These are phyloP conservation scores for Venusia cambrica DNA, from an alignment of 2,888 invertebrate genomes.

Conservation along the genomic window DNA sequence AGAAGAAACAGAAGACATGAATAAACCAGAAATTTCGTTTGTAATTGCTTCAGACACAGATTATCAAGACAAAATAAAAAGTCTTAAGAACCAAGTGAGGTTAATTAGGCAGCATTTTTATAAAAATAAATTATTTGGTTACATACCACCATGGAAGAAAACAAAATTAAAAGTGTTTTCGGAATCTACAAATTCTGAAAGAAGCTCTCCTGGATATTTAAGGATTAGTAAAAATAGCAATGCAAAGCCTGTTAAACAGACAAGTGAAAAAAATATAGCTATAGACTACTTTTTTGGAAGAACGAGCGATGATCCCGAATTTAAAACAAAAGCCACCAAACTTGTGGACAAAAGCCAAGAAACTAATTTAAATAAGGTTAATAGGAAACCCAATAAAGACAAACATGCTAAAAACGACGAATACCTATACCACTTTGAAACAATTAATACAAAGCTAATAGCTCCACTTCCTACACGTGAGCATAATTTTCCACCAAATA, in stretches of 20 bases:
- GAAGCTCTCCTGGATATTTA: no score
- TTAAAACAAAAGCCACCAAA: not conserved
- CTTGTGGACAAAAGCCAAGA: no score
- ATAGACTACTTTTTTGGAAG: slow-evolving; percentile 40
- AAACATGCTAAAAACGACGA: not conserved
- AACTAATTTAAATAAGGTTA: not conserved
- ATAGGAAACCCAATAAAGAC: not conserved
- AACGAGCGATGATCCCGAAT: slow-evolving; percentile 9
- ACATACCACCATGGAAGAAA: slow-evolving; percentile 3
- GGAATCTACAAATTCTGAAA: no score
- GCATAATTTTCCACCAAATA: no score
- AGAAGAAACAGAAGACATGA: not conserved
- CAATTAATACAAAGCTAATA: slow-evolving; percentile 24
- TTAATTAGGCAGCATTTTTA: slow-evolving; percentile 39
- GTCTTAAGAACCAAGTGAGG: slow-evolving; percentile 35
- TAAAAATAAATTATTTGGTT: slow-evolving; percentile 31
- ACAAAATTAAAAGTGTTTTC: no score
- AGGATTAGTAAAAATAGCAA: no score
- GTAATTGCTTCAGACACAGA: no score
- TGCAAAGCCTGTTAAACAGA: not conserved
- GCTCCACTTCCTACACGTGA: no score
- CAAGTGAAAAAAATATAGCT: slow-evolving; percentile 21
- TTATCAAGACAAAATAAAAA: no score
- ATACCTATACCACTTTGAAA: slow-evolving; percentile 16
- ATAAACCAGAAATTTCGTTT: no score